These are phyloP conservation scores for Aleiodes leptofemur DNA, from an alignment of 2,888 invertebrate genomes.

Conservation along the genomic window DNA sequence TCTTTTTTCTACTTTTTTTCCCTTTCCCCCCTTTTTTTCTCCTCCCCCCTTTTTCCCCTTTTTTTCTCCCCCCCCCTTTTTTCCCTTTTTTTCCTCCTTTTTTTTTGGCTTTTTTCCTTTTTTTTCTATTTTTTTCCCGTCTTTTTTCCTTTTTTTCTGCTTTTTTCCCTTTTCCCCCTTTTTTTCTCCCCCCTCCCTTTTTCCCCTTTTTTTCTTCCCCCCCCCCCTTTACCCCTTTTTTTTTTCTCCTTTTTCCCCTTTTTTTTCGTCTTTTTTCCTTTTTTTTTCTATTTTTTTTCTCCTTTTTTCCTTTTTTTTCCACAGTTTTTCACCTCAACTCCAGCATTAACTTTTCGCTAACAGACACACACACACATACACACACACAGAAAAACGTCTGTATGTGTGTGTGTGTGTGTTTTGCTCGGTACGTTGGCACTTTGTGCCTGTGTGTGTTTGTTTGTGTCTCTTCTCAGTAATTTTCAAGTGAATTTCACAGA, in stretches of 20 bases:
- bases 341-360: constrained; percentile 15
- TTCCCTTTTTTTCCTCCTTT: no score
- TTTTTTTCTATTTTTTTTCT: not conserved
- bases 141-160: no score
- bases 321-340: constrained; percentile 24
- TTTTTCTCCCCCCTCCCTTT: not conserved
- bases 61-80: constrained; percentile 7
- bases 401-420: not conserved
- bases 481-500: constrained; percentile 43
- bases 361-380: not conserved
- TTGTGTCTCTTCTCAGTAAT: constrained; percentile 23
- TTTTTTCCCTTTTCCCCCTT: no score
- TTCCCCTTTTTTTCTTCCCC: constrained; percentile 27
- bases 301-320: constrained; percentile 15
- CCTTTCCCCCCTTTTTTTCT: constrained; percentile 4
- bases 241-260: not conserved
- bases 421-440: constrained; percentile 4
- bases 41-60: not conserved
- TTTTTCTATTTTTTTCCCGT: no score
- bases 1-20: constrained; percentile 16
- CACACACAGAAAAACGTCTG: no score
- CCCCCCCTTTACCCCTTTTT: constrained; percentile 1
- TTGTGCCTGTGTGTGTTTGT: not conserved
- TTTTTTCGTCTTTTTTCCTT: constrained; percentile 11
- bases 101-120: no score